A percentile compares a stretch with the other conserved stretches of the same genome.
Evolutionary conservation across 2,113 vertebrate genomes (phyloP).

Genomic region (Charadrius vociferus): DNA sequence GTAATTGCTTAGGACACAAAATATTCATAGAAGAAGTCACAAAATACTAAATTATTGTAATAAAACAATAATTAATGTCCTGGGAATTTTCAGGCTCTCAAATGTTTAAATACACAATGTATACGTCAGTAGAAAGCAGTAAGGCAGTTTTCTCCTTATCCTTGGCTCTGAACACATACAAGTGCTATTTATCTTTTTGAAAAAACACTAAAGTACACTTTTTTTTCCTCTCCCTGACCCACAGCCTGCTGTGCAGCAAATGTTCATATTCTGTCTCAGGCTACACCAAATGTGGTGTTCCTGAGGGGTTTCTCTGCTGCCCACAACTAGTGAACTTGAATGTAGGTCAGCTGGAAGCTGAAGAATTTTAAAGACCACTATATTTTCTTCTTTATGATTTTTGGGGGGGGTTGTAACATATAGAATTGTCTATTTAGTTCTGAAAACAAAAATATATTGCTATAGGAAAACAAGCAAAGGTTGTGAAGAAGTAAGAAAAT

Average conservation of each 20-base stretch:
- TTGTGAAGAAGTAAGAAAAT: background rate
- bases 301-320: background rate
- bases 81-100: background rate
- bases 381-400: background rate
- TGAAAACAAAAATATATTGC: background rate
- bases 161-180: background rate
- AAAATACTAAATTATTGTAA: conserved; percentile 19
- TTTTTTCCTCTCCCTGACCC: background rate
- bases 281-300: background rate
- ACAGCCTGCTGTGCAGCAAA: background rate
- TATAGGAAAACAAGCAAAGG: background rate
- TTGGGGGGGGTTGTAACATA: background rate
- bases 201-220: background rate
- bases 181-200: background rate
- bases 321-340: background rate
- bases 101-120: background rate
- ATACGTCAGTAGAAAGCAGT: background rate
- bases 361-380: conserved; percentile 21
- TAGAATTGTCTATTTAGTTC: background rate
- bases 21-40: background rate
- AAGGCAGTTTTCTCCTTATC: background rate
- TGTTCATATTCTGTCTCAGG: background rate
- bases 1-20: conserved; percentile 35
- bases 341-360: conserved; percentile 36
- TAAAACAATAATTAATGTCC: conserved; percentile 2